Conservation (phyloP, 2,888 invertebrate genomes). For the Lordiphosa fenestrarum region DNA sequence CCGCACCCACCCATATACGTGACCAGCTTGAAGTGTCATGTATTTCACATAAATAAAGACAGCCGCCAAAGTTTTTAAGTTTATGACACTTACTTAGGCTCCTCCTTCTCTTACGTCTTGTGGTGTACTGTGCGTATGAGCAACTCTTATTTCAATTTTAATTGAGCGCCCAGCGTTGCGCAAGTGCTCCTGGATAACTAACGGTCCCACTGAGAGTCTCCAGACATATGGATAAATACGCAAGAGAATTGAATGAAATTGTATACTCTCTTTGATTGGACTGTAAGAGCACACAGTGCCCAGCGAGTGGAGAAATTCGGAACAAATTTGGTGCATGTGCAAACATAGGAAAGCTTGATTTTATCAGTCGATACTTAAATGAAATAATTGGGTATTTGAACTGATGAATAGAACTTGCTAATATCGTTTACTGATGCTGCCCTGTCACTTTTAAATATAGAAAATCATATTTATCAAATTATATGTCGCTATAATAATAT, state of each 20-base stretch:
- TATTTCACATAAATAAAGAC: conserved; percentile 9
- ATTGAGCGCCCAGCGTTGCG: conserved; percentile 53
- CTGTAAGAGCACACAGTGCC: conserved; percentile 26
- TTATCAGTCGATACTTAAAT: too few relatives aligned
- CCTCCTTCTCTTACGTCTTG: not conserved
- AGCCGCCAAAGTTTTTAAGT: conserved; percentile 16
- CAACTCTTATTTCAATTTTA: conserved; percentile 46
- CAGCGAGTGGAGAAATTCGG: not conserved
- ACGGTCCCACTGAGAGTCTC: conserved; percentile 41
- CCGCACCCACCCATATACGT: not conserved
- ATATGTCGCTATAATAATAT: too few relatives aligned
- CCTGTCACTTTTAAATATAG: too few relatives aligned
- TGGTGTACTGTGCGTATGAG: conserved; percentile 41
- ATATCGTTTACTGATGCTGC: too few relatives aligned
- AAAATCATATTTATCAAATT: too few relatives aligned
- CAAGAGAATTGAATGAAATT: conserved; percentile 50
- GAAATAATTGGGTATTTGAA: too few relatives aligned
- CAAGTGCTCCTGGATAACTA: conserved; percentile 52
- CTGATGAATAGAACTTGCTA: too few relatives aligned
- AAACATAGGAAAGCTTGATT: too few relatives aligned
- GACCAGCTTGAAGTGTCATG: conserved; percentile 19
- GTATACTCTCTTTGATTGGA: conserved; percentile 47
- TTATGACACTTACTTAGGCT: conserved; percentile 15
- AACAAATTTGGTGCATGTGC: not conserved
- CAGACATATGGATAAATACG: conserved; percentile 46